A percentile compares a stretch with the other conserved stretches of the same genome.
Conservation (phyloP, 2,113 vertebrate genomes). For the Furnarius figulus region DNA sequence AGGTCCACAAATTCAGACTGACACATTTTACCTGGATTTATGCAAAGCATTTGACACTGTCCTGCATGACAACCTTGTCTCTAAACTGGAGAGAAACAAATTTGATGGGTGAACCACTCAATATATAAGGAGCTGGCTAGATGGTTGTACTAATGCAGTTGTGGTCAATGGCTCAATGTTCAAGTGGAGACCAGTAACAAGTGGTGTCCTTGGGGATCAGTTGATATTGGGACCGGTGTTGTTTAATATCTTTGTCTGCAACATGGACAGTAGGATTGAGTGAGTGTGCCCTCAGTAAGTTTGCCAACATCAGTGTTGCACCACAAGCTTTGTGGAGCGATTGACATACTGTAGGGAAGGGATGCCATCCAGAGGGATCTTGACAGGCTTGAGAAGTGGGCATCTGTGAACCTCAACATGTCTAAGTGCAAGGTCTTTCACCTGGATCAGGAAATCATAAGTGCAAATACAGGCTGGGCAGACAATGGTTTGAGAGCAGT, state of each 20-base stretch:
- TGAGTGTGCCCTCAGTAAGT: not conserved
- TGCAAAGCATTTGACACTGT: not conserved
- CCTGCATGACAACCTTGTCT: not conserved
- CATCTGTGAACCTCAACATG: not conserved
- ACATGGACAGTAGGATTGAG: not conserved
- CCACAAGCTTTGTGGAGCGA: not conserved
- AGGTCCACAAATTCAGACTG: not conserved
- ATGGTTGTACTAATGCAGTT: not conserved
- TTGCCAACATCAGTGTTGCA: not conserved
- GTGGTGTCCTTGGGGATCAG: too few species aligned
- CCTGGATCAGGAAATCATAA: not conserved
- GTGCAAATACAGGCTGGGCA: not conserved
- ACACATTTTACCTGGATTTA: not conserved
- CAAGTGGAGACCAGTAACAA: fast-evolving
- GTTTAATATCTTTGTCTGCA: not conserved
- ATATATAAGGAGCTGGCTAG: not conserved
- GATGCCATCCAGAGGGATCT: not conserved
- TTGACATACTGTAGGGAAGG: not conserved
- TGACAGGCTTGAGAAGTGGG: not conserved
- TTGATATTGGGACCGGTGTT: fast-evolving
- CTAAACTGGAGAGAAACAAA: not conserved
- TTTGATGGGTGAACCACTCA: not conserved
- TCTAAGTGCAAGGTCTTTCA: not conserved
- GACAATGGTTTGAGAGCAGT: not conserved
- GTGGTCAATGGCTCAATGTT: not conserved